Evolutionary conservation across 2,888 invertebrate genomes (phyloP).

Genomic region (Drosophila yooni): DNA sequence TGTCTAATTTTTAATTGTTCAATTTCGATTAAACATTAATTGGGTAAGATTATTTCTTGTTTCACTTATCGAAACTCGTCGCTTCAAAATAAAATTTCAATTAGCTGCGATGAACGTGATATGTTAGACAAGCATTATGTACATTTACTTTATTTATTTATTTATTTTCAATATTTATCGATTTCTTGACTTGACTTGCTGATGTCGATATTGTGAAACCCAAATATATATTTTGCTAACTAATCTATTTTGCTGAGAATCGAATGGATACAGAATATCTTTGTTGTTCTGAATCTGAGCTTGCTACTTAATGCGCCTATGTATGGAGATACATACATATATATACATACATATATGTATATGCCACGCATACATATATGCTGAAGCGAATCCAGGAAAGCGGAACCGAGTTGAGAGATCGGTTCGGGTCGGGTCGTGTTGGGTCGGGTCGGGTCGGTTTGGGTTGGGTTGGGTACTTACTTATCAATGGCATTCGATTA

Average conservation of each 20-base stretch:
- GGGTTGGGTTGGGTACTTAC: not conserved
- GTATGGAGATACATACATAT: not conserved
- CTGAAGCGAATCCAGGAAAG: not conserved
- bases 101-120: not conserved
- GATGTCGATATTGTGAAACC: no score
- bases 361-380: not conserved
- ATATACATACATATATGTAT: not conserved
- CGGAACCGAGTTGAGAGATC: not conserved
- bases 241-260: not conserved
- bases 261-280: not conserved
- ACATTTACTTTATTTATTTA: not conserved
- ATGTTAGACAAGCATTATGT: not conserved
- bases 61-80: not conserved
- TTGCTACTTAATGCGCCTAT: not conserved
- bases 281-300: not conserved
- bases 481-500: slow-evolving; percentile 18
- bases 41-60: not conserved
- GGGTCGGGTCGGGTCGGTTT: not conserved
- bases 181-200: no score
- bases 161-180: not conserved
- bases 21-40: not conserved
- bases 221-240: no score
- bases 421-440: not conserved
- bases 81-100: not conserved
- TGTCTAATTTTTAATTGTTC: not conserved